These are phyloP conservation scores for Tadarida brasiliensis DNA, from an alignment of 2,797 vertebrate species.

Conservation along the genomic window DNA sequence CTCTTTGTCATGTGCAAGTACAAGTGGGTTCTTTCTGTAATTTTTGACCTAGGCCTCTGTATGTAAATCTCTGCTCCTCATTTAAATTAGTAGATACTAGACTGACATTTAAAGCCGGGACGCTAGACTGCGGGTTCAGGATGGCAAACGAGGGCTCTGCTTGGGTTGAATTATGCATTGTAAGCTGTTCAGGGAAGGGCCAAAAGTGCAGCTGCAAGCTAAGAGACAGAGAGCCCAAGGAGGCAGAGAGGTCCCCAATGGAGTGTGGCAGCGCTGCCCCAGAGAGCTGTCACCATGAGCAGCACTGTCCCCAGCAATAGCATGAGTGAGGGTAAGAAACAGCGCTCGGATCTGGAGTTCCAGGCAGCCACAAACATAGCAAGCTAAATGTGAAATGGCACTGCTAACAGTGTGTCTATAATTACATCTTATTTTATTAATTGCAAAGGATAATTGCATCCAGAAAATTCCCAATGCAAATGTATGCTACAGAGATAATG, in stretches of 20 bases:
- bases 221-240: not conserved
- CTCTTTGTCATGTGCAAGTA: not conserved
- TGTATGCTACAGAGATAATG: conserved; percentile 45
- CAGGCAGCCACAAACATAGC: conserved; percentile 75
- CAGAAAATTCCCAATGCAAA: conserved; percentile 81
- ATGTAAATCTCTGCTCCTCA: not conserved
- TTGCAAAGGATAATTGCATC: conserved; percentile 84
- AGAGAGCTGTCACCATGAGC: not conserved
- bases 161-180: conserved; percentile 10
- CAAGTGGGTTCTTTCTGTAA: not conserved
- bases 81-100: conserved; percentile 1
- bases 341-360: conserved; percentile 70
- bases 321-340: conserved; percentile 61
- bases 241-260: conserved; percentile 3
- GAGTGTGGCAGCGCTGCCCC: not conserved
- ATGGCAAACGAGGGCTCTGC: not conserved
- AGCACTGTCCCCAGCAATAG: conserved; percentile 44
- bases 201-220: conserved; percentile 52
- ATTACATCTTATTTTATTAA: conserved; percentile 85
- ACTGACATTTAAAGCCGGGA: conserved; percentile 23
- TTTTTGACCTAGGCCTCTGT: not conserved
- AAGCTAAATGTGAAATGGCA: conserved; percentile 80
- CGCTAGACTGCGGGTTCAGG: not conserved
- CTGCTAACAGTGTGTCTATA: conserved; percentile 82
- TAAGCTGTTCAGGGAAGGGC: conserved; percentile 25